These are phyloP conservation scores for Amphipoea oculea DNA, from an alignment of 2,888 invertebrate species.

Conservation along the genomic window DNA sequence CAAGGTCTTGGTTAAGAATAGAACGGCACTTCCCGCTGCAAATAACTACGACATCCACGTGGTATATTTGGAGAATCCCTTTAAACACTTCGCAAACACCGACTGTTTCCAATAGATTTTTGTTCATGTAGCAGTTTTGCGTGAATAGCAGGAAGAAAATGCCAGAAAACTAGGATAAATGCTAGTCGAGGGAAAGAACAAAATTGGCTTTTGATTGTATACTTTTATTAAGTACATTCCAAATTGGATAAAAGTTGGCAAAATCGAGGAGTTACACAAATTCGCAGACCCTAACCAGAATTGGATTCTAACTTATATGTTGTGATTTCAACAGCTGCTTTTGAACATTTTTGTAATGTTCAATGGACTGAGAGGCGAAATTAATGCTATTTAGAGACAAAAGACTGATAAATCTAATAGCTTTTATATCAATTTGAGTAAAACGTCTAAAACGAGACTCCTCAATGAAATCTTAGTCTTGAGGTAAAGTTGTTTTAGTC, in stretches of 20 bases:
- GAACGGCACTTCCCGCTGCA: constrained; percentile 53
- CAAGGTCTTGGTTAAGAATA: constrained; percentile 58
- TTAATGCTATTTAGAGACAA: constrained; percentile 10
- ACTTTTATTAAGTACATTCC: background rate
- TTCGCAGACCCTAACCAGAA: constrained; percentile 9
- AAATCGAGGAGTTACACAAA: constrained; percentile 3
- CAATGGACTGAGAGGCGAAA: background rate
- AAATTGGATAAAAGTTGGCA: background rate
- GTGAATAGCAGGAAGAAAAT: background rate
- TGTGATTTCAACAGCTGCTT: constrained; percentile 25
- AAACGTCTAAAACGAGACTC: constrained; percentile 4
- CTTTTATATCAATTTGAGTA: constrained; percentile 6
- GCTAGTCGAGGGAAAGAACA: background rate
- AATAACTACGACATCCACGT: constrained; percentile 46
- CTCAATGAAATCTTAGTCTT: background rate
- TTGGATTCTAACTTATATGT: constrained; percentile 20
- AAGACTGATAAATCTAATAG: background rate
- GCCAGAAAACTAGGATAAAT: background rate
- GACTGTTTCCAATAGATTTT: background rate
- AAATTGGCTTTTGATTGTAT: background rate
- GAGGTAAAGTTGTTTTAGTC: constrained; percentile 2
- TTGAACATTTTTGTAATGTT: constrained; percentile 9
- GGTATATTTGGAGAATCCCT: constrained; percentile 35
- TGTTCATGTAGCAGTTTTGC: background rate
- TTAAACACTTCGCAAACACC: background rate